These are phyloP conservation scores for Palythoa heliodiscus DNA, from an alignment of 92 coral and sea anemone species.

Conservation along the genomic window DNA sequence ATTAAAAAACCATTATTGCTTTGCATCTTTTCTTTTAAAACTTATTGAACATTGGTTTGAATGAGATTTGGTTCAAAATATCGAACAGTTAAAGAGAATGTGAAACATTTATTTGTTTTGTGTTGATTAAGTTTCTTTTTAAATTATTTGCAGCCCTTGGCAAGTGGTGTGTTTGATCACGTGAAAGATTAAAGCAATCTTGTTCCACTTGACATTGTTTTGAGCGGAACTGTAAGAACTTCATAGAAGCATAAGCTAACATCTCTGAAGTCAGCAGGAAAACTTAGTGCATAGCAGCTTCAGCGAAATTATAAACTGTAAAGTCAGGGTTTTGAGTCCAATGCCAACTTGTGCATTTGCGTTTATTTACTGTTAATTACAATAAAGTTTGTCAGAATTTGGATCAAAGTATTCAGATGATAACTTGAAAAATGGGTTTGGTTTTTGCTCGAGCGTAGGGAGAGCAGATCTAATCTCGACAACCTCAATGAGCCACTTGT, in stretches of 20 bases:
- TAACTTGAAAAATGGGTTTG: neutral
- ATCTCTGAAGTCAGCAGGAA: neutral
- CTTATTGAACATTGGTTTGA: too few species aligned
- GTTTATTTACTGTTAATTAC: neutral
- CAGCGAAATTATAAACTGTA: neutral
- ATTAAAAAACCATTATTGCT: too few species aligned
- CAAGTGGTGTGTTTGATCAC: neutral
- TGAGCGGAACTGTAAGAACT: neutral
- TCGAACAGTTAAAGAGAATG: neutral
- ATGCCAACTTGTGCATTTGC: neutral
- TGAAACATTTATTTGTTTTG: neutral
- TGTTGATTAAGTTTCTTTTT: neutral
- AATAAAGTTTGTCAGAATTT: conserved; percentile 18
- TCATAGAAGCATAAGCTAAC: neutral
- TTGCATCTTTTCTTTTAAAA: too few species aligned
- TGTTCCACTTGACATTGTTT: neutral
- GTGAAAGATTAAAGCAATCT: neutral
- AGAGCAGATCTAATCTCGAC: too few species aligned
- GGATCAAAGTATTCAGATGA: neutral
- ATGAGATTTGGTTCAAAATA: too few species aligned
- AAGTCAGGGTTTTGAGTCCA: neutral
- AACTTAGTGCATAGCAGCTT: neutral
- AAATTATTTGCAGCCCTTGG: conserved; percentile 4
- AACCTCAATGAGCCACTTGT: too few species aligned
- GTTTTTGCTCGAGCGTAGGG: too few species aligned